These are phyloP conservation scores for Leucoptera coffeella DNA, from an alignment of 2,888 invertebrate genomes.

Conservation along the genomic window DNA sequence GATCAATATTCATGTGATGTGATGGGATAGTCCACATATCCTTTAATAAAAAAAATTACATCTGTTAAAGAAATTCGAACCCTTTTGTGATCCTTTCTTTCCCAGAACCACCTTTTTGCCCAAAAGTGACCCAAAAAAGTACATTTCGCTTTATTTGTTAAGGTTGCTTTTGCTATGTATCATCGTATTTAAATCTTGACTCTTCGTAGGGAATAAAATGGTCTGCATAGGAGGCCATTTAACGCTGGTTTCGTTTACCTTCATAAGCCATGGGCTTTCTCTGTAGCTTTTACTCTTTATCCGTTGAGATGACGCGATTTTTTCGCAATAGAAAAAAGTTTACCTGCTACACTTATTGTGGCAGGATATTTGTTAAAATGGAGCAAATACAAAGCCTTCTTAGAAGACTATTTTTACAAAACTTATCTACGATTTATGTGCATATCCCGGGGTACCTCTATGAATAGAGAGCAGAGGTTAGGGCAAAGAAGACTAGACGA, in stretches of 20 bases:
- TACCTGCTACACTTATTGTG: too few species aligned
- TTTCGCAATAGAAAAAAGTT: conserved; percentile 11
- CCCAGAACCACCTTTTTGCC: conserved; percentile 24
- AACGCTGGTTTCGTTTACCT: neutral
- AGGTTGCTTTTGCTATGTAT: too few species aligned
- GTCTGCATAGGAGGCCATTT: neutral
- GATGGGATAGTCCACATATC: conserved; percentile 7
- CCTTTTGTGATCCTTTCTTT: conserved; percentile 37
- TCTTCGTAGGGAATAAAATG: neutral
- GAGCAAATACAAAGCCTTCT: conserved; percentile 16
- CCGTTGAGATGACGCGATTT: conserved; percentile 10
- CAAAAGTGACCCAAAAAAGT: conserved; percentile 16
- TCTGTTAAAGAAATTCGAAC: conserved; percentile 39
- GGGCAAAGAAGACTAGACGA: too few species aligned
- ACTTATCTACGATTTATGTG: too few species aligned
- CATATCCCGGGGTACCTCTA: too few species aligned
- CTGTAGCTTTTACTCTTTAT: conserved; percentile 9
- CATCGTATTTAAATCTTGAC: too few species aligned
- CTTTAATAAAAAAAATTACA: conserved; percentile 14
- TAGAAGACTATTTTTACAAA: too few species aligned
- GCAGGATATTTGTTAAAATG: too few species aligned
- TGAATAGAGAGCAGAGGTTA: too few species aligned
- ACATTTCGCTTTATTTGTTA: conserved; percentile 21
- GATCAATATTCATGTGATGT: too few species aligned
- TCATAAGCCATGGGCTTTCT: too few species aligned